Conservation (phyloP, 2,797 vertebrate genomes). For the Hypotaenidia philippensis region DNA sequence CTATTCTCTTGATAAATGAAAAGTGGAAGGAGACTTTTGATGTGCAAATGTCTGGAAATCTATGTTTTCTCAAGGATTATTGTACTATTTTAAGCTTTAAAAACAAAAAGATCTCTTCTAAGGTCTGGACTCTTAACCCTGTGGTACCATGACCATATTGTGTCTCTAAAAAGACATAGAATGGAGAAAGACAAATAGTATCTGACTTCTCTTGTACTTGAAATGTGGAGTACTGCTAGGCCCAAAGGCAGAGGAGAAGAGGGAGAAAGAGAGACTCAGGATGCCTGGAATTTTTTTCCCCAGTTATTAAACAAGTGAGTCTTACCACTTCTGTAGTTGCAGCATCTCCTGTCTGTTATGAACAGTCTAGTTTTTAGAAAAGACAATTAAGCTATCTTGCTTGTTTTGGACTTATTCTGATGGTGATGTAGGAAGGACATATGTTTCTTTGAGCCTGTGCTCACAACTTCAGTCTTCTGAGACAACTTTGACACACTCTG, state of each 20-base stretch:
- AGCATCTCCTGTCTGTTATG: neutral
- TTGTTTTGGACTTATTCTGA: neutral
- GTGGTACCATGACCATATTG: neutral
- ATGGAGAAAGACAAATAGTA: neutral
- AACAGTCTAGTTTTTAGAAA: neutral
- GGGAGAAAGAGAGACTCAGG: neutral
- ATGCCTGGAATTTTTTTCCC: neutral
- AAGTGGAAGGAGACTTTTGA: neutral
- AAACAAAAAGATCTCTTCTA: neutral
- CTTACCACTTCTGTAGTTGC: neutral
- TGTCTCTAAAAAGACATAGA: neutral
- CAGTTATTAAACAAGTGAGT: slow-evolving; percentile 4
- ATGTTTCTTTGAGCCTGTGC: neutral
- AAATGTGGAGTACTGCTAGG: neutral
- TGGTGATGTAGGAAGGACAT: neutral
- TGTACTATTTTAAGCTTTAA: neutral
- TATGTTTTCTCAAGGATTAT: neutral
- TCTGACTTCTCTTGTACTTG: neutral
- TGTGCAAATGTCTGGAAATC: neutral
- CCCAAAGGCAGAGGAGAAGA: neutral
- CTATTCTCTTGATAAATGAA: neutral
- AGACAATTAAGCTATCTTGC: neutral
- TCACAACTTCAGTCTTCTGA: neutral
- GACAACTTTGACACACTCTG: neutral
- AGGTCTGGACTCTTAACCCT: neutral